These are phyloP conservation scores for Spinibarbus caldwelli DNA, from an alignment of 2,797 vertebrate species.

Conservation along the genomic window DNA sequence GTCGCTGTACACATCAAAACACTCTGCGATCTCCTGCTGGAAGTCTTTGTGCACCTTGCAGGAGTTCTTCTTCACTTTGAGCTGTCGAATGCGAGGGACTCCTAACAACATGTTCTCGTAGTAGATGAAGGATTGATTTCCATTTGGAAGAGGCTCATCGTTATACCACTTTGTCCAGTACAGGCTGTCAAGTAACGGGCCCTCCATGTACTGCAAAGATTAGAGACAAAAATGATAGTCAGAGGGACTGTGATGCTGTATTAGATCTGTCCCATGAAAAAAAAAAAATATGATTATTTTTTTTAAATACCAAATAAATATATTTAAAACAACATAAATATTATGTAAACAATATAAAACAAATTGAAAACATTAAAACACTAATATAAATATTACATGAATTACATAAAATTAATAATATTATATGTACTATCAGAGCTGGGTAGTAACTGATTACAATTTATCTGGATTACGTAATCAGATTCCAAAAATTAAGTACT, in stretches of 20 bases:
- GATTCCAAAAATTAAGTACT: no score
- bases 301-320: neutral
- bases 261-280: neutral
- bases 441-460: no score
- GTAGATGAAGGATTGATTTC: constrained; percentile 91
- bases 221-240: neutral
- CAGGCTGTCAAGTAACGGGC: constrained; percentile 88
- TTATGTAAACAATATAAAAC: neutral
- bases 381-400: no score
- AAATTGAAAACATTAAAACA: neutral
- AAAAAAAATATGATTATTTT: neutral
- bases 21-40: constrained; percentile 83
- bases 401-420: neutral
- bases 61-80: constrained; percentile 93
- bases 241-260: neutral
- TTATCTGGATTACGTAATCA: no score
- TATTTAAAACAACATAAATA: no score
- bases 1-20: constrained; percentile 87
- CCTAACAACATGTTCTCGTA: constrained; percentile 96
- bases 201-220: constrained; percentile 84
- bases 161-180: constrained; percentile 99
- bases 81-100: constrained; percentile 88
- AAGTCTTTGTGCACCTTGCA: constrained; percentile 91
- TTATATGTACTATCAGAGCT: no score
- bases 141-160: constrained; percentile 80